Evolutionary conservation across 30 jellyfish, hydroid and myxozoan genomes (phyloP).

Genomic region (Mastigias papua): DNA sequence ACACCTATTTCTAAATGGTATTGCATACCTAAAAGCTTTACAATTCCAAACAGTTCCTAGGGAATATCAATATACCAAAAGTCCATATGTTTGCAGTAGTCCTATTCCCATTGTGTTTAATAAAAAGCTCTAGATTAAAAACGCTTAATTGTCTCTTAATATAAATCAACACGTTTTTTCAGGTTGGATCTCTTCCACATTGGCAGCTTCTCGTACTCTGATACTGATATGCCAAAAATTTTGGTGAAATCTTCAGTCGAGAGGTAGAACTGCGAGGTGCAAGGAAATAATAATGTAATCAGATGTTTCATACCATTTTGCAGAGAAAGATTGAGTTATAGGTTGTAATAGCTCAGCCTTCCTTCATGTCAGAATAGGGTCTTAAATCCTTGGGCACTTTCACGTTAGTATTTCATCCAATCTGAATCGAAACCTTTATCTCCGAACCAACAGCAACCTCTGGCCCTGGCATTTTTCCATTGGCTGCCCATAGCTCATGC

Average conservation of each 20-base stretch:
- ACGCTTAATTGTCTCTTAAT: slow-evolving; percentile 13
- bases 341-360: too few relatives aligned
- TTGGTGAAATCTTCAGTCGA: slow-evolving; percentile 89
- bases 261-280: slow-evolving; percentile 77
- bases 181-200: slow-evolving; percentile 89
- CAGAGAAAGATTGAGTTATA: too few relatives aligned
- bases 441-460: too few relatives aligned
- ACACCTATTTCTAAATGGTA: neutral
- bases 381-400: too few relatives aligned
- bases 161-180: slow-evolving; percentile 79
- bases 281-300: too few relatives aligned
- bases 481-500: too few relatives aligned
- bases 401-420: too few relatives aligned
- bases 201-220: slow-evolving; percentile 89
- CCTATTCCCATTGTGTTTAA: neutral
- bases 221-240: slow-evolving; percentile 77
- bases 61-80: neutral
- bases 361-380: too few relatives aligned
- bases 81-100: neutral
- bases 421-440: too few relatives aligned
- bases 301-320: too few relatives aligned
- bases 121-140: neutral
- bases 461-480: too few relatives aligned
- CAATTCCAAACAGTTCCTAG: neutral
- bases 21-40: neutral